Base-by-base conservation (phyloP, 2,888 invertebrate species). In the Barypeithes pellucidus region DNA sequence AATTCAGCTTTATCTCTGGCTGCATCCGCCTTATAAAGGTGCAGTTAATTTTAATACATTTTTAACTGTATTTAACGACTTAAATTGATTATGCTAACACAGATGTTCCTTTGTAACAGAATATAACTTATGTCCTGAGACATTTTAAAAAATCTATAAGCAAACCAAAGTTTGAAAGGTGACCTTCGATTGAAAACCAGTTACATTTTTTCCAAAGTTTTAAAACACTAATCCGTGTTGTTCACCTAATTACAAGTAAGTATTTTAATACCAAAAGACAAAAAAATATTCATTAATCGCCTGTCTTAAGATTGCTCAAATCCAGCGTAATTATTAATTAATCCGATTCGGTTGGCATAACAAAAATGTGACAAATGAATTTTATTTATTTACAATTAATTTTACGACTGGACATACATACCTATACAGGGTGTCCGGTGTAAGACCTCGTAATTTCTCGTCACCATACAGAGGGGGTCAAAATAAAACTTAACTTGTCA, bases 31-130 rank as follows among this genome's bases (percentile, higher is more conserved):
- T 50, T 59, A 68, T 68, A 60, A 22, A 61, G 68, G 60, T 60
- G 68, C 68, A 68, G 60, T 54, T 54, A 54, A 54, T 60, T 63
- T 63, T 18, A 63, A 47, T 45, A 63, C 36, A 63, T 47, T 47
- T 50, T 39, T 41, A 14, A 52, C 16, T 22, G 39, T 66, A 66
- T 52, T 66, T 54, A 39, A 50, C 36, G n/a, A 8, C 12, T 54
- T 57, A 57, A 33, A 33, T 33, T 18, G 16, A 33, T 33, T 33
- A 16, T 33, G 33, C 14, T 4, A 33, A 57, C 54, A 57, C 54
- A 57, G 16, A 57, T 57, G 54, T 33, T 14, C 9, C 33, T 33
- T 16, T 18, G 50, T 24, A 50, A 50, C 16, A 16, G 29, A 29
- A 29, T 7, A 9, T 29, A 29, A 22, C 22, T 33, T 57, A 29